phyloP scores from a whole-genome alignment of 2,113 vertebrate genomes.

The Trichomycterus rosablanca region DNA sequence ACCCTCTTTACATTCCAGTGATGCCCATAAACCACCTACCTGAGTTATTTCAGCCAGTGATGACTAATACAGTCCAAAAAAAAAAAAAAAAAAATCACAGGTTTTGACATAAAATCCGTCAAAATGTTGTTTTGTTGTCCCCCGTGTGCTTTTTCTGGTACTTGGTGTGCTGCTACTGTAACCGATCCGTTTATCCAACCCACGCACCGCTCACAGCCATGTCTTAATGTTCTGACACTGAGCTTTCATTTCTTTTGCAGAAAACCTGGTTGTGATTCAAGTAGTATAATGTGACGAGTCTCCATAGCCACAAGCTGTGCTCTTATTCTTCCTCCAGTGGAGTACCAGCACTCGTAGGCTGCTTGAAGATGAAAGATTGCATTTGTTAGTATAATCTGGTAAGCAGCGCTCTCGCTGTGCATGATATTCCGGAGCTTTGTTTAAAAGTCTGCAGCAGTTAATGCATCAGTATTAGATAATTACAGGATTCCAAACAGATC shows the following conservation, averaged over 20 bases:
- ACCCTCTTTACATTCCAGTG: too few relatives aligned
- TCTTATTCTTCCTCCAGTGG: neutral
- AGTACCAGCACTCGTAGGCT: neutral
- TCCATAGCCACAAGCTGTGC: conserved; percentile 17
- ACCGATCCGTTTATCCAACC: neutral
- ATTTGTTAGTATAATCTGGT: conserved; percentile 25
- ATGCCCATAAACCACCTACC: too few relatives aligned
- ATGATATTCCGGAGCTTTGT: neutral
- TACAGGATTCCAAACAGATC: too few relatives aligned
- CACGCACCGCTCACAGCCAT: neutral
- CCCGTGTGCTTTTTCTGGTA: too few relatives aligned
- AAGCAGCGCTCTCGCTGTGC: neutral
- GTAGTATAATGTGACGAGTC: conserved; percentile 1
- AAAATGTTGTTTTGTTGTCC: too few relatives aligned
- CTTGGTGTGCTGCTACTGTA: neutral
- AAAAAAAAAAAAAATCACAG: too few relatives aligned
- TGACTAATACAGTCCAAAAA: too few relatives aligned
- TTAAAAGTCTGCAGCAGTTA: too few relatives aligned
- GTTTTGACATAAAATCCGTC: too few relatives aligned
- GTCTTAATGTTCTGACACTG: conserved; percentile 7
- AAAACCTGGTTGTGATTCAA: conserved; percentile 7
- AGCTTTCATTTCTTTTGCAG: conserved; percentile 1
- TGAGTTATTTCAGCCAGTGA: too few relatives aligned
- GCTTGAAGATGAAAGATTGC: conserved; percentile 22
- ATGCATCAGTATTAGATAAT: too few relatives aligned